Base-by-base conservation (phyloP, 2,113 vertebrate genomes). In the Sus scrofa region DNA sequence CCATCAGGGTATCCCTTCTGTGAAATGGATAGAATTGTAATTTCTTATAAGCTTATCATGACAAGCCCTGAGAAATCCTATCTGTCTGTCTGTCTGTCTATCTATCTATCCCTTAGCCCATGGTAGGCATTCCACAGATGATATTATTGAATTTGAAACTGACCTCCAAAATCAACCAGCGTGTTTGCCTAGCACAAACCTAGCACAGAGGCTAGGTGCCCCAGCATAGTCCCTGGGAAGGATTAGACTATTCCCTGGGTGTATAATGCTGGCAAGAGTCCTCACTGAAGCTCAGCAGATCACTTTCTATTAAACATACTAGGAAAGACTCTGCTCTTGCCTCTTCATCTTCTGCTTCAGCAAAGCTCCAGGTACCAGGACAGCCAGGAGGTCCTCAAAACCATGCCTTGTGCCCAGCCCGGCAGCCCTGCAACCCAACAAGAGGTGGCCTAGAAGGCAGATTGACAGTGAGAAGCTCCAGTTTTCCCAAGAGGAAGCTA, bases 401-500 rank as follows among this genome's bases (percentile, higher is more conserved):
- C 0, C 8, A 22, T 83, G 74, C 26, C 96, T 95, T 0, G 54
- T 82, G 44, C 70, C 88, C 73, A 56, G 37, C 68, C 90, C 39
- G 62, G 62, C 27, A 78, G 63, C 70, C 86, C 44, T 15, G 22
- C 37, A 91, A 34, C 74, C 63, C 56, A 82, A 30, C 71, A 56
- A 81, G 65, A 96, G 78, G 84, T 63, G 96, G 86, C 84, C 96
- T 87, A 19, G 14, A 86, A 95, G 56, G 2, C 96, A 97, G 54
- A 58, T 50, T 75, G 82, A 92, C 44, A 32, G 87, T 34, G 96
- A 15, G 91, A 60, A 97, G 95, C 97, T 98, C 96, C 78, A 58
- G 89, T 96, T 97, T 97, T 97, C 97, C 95, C 92, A 84, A 95
- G 98, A 97, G 39, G 3, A 77, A 98, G 97, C 96, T 99, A 98